Conservation (phyloP, 2,797 vertebrate genomes). For the Orientallactaga sibirica region DNA sequence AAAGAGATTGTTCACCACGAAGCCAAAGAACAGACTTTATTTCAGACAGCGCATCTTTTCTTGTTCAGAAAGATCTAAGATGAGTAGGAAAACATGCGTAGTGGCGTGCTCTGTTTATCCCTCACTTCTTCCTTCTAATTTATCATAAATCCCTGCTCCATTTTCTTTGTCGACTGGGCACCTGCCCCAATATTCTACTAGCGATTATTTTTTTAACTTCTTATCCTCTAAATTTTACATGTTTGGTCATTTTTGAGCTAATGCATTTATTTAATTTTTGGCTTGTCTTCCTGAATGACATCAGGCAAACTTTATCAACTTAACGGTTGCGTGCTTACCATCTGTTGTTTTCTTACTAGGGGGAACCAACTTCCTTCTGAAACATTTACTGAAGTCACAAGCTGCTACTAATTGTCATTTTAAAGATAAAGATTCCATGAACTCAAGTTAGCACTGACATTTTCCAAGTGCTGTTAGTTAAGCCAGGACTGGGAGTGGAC, state of each 20-base stretch:
- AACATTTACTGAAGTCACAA: slow-evolving; percentile 29
- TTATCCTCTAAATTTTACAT: neutral
- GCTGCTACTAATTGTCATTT: slow-evolving; percentile 40
- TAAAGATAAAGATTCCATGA: slow-evolving; percentile 59
- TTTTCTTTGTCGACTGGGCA: neutral
- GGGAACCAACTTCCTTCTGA: slow-evolving; percentile 51
- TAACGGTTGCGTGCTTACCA: neutral
- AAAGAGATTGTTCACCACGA: neutral
- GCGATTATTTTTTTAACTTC: neutral
- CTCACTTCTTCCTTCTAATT: neutral
- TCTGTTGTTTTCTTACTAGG: slow-evolving; percentile 4
- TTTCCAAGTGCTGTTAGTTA: neutral
- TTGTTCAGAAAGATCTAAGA: neutral
- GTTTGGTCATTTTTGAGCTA: slow-evolving; percentile 3
- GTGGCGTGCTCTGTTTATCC: neutral
- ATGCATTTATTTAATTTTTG: slow-evolving; percentile 34
- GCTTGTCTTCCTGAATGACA: slow-evolving; percentile 36
- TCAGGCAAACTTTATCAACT: slow-evolving; percentile 4
- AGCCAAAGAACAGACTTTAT: neutral
- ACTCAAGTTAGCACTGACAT: slow-evolving; percentile 16
- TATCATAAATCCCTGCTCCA: neutral
- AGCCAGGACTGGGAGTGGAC: neutral
- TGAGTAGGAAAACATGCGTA: neutral
- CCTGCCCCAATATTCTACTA: neutral
- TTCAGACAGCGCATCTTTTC: neutral